Conservation (phyloP, 2,888 invertebrate species). For the Suillia variegata region DNA sequence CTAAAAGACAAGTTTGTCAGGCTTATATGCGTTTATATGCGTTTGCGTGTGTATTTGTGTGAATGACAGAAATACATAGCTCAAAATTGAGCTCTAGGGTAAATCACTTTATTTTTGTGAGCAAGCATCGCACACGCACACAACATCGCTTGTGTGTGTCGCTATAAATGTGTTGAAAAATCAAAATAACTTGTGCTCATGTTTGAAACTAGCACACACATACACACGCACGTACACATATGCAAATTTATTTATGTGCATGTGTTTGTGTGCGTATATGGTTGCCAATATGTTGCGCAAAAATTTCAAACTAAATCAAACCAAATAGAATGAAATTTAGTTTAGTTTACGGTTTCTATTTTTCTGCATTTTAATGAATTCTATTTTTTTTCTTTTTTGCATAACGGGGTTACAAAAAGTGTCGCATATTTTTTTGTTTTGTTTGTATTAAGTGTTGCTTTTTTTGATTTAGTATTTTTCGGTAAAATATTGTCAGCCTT, state of each 20-base stretch:
- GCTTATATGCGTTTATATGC: neutral
- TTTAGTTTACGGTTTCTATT: neutral
- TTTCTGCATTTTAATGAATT: neutral
- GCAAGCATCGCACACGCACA: too few species aligned
- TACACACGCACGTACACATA: neutral
- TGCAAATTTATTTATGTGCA: too few species aligned
- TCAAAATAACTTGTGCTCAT: neutral
- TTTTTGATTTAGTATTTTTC: too few species aligned
- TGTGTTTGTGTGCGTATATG: too few species aligned
- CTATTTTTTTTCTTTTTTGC: neutral
- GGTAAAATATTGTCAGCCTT: too few species aligned
- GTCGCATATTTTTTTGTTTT: too few species aligned
- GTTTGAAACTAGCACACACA: neutral
- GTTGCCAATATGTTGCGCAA: neutral
- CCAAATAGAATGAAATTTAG: neutral
- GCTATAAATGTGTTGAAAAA: neutral
- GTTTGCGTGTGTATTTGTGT: too few species aligned
- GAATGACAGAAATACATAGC: too few species aligned
- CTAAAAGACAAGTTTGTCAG: too few species aligned
- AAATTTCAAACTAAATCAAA: neutral
- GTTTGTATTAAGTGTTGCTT: too few species aligned
- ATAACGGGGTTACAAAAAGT: neutral
- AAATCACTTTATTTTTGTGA: neutral
- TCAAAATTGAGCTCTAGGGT: neutral
- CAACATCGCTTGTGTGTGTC: too few species aligned